A percentile compares a stretch with the other conserved stretches of the same genome.
Conservation (phyloP, 2,888 invertebrate species). For the Glyphotaelius pellucidus region DNA sequence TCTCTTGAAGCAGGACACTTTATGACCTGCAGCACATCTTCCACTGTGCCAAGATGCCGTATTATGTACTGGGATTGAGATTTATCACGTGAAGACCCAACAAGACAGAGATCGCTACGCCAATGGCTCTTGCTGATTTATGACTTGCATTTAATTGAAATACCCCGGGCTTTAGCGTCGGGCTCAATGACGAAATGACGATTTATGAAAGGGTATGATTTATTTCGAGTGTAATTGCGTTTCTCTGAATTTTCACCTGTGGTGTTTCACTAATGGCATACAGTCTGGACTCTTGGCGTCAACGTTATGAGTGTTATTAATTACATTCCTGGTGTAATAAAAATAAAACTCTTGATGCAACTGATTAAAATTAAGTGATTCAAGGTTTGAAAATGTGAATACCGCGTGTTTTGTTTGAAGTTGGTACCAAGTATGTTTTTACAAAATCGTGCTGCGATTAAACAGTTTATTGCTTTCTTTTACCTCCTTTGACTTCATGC, state of each 20-base stretch:
- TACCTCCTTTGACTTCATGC: too few relatives aligned
- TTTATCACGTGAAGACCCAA: constrained; percentile 20
- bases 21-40: constrained; percentile 16
- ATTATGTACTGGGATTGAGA: constrained; percentile 4
- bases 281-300: neutral
- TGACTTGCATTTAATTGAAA: constrained; percentile 37
- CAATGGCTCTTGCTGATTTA: constrained; percentile 32
- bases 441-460: too few relatives aligned
- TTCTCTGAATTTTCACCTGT: neutral
- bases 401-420: too few relatives aligned
- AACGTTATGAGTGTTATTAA: neutral
- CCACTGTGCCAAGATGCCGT: constrained; percentile 23
- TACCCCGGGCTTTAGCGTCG: neutral
- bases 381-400: too few relatives aligned
- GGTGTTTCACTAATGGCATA: neutral
- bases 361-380: too few relatives aligned
- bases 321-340: neutral
- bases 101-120: constrained; percentile 33
- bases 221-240: neutral
- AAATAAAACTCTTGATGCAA: too few relatives aligned
- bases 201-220: neutral
- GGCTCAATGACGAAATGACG: neutral
- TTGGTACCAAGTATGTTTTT: too few relatives aligned
- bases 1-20: neutral
- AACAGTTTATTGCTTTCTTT: too few relatives aligned